Evolutionary conservation across 2,888 invertebrate genomes (phyloP).

Genomic region (Drosophila austrosaltans): DNA sequence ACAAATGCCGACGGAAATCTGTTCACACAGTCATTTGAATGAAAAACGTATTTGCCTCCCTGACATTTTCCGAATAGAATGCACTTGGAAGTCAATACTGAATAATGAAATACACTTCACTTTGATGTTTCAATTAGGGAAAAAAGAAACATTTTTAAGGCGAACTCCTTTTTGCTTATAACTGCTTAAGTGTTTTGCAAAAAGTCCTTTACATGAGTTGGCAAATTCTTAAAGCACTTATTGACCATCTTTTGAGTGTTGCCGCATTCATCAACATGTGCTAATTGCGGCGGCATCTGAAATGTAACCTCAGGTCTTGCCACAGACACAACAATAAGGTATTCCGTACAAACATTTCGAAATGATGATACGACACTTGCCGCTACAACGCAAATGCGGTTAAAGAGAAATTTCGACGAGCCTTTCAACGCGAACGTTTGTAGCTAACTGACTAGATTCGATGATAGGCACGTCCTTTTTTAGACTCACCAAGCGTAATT

Average conservation of each 20-base stretch:
- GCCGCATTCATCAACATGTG: constrained; percentile 71
- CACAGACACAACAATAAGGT: neutral
- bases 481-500: neutral
- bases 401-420: neutral
- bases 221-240: constrained; percentile 82
- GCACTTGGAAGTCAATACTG: constrained; percentile 21
- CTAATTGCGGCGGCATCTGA: constrained; percentile 28
- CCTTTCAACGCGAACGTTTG: constrained; percentile 8
- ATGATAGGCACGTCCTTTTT: constrained; percentile 5
- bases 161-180: constrained; percentile 74
- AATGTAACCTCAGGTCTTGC: constrained; percentile 35
- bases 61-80: neutral
- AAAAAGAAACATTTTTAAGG: neutral
- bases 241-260: constrained; percentile 80
- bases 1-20: neutral
- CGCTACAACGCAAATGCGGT: neutral
- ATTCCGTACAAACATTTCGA: neutral
- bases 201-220: constrained; percentile 81
- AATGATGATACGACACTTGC: neutral
- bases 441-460: constrained; percentile 44
- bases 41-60: neutral
- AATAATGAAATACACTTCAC: constrained; percentile 35
- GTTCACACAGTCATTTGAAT: neutral
- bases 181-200: constrained; percentile 80
- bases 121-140: neutral